These are phyloP conservation scores for Nicator chloris DNA, from an alignment of 2,113 vertebrate species.

Conservation along the genomic window DNA sequence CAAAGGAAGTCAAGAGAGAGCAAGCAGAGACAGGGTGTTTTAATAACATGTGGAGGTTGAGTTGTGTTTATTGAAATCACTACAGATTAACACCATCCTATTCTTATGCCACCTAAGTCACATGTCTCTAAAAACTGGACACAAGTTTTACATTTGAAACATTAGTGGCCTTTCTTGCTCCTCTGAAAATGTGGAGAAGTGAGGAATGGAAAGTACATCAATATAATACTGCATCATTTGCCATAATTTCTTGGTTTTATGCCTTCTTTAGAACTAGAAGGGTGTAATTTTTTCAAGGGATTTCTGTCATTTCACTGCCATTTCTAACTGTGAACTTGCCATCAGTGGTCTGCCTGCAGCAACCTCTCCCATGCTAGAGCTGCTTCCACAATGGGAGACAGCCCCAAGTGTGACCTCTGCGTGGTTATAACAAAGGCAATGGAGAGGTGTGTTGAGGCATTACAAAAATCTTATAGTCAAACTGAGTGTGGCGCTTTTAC, in stretches of 20 bases:
- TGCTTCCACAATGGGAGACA: background rate
- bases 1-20: background rate
- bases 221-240: background rate
- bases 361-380: background rate
- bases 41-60: background rate
- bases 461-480: background rate
- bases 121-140: background rate
- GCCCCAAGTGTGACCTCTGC: background rate
- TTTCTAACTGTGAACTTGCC: conserved; percentile 13
- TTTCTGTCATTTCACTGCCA: background rate
- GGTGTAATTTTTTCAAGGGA: background rate
- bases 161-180: background rate
- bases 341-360: background rate
- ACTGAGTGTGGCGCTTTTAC: background rate
- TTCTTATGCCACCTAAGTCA: background rate
- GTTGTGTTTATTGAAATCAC: background rate
- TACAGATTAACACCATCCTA: background rate
- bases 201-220: background rate
- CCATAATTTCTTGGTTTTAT: background rate
- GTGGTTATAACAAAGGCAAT: background rate
- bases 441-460: background rate
- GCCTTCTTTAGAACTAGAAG: background rate
- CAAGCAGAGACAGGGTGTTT: background rate
- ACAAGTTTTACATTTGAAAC: background rate
- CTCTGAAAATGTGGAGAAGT: background rate